phyloP scores from a whole-genome alignment of 1,140 invertebrate genomes.

The Phymorhynchus buccinoides region DNA sequence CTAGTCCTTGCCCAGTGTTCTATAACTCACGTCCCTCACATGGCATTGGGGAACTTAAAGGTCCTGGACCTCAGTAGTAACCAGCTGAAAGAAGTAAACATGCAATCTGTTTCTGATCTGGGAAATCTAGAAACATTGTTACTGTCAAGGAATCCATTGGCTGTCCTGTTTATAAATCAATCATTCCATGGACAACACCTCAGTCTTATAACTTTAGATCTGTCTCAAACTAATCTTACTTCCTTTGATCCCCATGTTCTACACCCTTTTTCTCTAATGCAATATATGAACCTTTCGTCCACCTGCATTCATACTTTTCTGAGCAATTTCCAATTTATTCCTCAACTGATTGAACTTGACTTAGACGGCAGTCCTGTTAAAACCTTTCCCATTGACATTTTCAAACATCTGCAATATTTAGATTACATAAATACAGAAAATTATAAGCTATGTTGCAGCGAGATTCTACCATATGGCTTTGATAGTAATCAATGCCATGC shows the following conservation, averaged over 20 bases:
- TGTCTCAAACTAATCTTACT: neutral
- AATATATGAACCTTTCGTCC: no score
- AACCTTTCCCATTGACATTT: no score
- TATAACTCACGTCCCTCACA: neutral
- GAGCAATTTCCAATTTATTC: no score
- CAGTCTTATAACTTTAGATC: neutral
- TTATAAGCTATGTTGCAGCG: constrained; percentile 41
- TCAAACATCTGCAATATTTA: no score
- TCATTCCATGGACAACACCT: neutral
- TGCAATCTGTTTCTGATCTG: neutral
- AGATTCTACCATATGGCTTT: constrained; percentile 1
- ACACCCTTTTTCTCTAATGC: no score
- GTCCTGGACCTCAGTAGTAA: constrained; percentile 39
- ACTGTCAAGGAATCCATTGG: constrained; percentile 19
- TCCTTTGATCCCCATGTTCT: neutral
- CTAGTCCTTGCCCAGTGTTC: neutral
- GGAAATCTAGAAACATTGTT: constrained; percentile 14
- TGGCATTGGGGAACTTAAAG: neutral
- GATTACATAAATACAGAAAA: constrained; percentile 35
- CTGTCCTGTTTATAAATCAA: neutral
- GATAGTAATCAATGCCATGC: constrained; percentile 42
- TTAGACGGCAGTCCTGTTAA: no score
- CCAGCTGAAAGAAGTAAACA: neutral
- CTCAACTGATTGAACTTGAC: no score
- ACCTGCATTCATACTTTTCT: no score